phyloP scores from a whole-genome alignment of 2,113 vertebrate genomes.

The Abramis brama region DNA sequence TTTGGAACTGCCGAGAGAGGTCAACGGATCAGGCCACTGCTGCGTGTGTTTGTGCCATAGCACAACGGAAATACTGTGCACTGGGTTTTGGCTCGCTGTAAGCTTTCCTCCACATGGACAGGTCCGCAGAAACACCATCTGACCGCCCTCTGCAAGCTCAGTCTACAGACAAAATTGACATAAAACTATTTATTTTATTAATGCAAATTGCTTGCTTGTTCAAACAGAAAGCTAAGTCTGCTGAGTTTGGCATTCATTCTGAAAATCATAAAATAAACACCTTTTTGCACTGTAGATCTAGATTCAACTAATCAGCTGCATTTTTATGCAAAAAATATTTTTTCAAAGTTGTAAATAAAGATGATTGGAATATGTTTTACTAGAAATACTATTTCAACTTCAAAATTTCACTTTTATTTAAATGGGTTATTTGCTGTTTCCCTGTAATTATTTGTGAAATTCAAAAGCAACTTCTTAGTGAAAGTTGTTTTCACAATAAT shows the following conservation, averaged over 20 bases:
- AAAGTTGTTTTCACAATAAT: too few species aligned
- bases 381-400: not conserved
- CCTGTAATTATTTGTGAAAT: too few species aligned
- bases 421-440: not conserved
- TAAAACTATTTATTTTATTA: not conserved
- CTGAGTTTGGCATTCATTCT: not conserved
- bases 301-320: not conserved
- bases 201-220: not conserved
- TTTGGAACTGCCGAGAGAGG: slow-evolving; percentile 36
- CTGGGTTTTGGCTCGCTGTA: not conserved
- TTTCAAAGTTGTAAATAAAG: not conserved
- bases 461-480: too few species aligned
- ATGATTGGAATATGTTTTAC: not conserved
- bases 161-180: not conserved
- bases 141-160: not conserved
- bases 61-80: slow-evolving; percentile 14
- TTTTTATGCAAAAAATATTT: not conserved
- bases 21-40: slow-evolving; percentile 53
- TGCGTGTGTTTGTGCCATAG: not conserved
- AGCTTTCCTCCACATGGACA: slow-evolving; percentile 10
- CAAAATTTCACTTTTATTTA: not conserved
- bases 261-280: not conserved
- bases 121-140: not conserved
- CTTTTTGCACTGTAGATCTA: not conserved
- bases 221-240: not conserved